Conservation (phyloP, 2,113 vertebrate genomes). For the Scomber japonicus region DNA sequence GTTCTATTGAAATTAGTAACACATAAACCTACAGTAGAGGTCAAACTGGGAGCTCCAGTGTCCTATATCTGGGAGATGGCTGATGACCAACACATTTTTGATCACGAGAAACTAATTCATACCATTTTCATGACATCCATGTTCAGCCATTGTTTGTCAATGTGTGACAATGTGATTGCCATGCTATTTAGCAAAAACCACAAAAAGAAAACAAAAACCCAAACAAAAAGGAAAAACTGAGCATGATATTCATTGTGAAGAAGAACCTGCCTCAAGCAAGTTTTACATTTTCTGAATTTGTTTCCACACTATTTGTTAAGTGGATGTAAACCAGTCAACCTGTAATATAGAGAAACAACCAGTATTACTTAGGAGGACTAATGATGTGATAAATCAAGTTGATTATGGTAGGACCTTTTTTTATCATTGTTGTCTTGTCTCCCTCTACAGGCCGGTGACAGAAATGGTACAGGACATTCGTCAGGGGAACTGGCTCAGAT, state of each 20-base stretch:
- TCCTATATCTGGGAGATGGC: not conserved
- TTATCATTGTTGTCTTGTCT: conserved; percentile 25
- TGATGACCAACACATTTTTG: not conserved
- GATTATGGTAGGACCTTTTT: not conserved
- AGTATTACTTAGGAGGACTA: not conserved
- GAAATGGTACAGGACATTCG: conserved; percentile 81
- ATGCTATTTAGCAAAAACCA: not conserved
- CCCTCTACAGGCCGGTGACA: conserved; percentile 72
- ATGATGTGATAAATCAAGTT: not conserved
- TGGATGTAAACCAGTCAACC: not conserved
- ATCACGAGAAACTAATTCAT: not conserved
- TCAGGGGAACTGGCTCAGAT: conserved; percentile 79
- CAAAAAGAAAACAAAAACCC: no score
- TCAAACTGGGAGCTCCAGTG: not conserved
- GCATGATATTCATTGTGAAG: not conserved
- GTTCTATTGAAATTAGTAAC: no score
- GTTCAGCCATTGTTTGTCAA: not conserved
- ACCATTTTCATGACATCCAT: not conserved
- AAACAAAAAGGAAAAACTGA: not conserved
- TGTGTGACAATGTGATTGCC: no score
- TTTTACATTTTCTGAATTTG: not conserved
- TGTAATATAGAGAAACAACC: not conserved
- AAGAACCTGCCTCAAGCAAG: not conserved
- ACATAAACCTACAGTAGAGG: not conserved
- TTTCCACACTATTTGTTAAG: not conserved